Conservation (phyloP, 2,797 vertebrate species). For the Astyanax mexicanus region DNA sequence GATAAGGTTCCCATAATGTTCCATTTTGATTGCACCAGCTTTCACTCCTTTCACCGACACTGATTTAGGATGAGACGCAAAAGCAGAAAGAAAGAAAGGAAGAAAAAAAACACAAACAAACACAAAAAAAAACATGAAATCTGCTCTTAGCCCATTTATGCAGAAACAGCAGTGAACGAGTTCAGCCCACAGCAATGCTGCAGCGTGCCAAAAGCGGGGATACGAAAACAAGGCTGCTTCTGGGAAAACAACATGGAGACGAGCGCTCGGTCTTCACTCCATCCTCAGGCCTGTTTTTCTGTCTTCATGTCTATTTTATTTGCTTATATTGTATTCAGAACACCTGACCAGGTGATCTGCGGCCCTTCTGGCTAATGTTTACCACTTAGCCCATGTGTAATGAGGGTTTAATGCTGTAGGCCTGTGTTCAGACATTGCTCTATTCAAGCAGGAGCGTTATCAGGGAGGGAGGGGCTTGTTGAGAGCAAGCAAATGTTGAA, state of each 20-base stretch:
- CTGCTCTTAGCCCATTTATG: slow-evolving; percentile 8
- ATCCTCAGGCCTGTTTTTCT: neutral
- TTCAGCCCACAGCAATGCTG: neutral
- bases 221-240: neutral
- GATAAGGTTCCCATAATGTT: too few relatives aligned
- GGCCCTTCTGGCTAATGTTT: neutral
- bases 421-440: neutral
- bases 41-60: neutral
- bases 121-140: neutral
- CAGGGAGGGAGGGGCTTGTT: too few relatives aligned
- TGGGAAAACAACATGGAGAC: neutral
- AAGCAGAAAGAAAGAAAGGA: neutral
- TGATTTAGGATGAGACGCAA: neutral
- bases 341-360: neutral
- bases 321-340: neutral
- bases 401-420: neutral
- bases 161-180: neutral
- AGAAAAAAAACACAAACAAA: neutral
- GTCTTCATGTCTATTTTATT: too few relatives aligned
- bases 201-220: neutral
- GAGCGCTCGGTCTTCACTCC: neutral
- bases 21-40: neutral
- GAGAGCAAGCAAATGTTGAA: too few relatives aligned
- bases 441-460: too few relatives aligned
- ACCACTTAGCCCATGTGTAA: neutral